phyloP scores from a whole-genome alignment of 1,140 invertebrate species.

The Leptinotarsa defecta region DNA sequence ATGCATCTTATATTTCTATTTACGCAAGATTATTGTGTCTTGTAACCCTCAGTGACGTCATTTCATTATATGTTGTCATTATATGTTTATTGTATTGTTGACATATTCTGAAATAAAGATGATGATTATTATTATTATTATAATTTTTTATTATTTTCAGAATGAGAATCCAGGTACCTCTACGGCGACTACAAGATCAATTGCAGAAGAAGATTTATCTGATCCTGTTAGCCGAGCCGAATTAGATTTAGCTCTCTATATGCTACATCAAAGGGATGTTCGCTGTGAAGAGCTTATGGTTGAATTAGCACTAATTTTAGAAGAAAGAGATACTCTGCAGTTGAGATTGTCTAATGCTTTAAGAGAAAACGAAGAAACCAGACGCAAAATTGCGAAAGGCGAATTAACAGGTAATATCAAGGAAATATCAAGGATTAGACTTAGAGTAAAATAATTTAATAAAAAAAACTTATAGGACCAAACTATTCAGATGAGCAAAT shows the following conservation, averaged over 20 bases:
- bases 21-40: too few relatives aligned
- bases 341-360: conserved; percentile 79
- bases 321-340: conserved; percentile 83
- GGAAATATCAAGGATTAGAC: too few relatives aligned
- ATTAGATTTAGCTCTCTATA: conserved; percentile 80
- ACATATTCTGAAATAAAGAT: too few relatives aligned
- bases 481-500: too few relatives aligned
- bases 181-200: background rate
- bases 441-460: too few relatives aligned
- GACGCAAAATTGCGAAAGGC: conserved; percentile 25
- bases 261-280: conserved; percentile 85
- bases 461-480: too few relatives aligned
- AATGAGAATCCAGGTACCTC: background rate
- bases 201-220: conserved; percentile 38
- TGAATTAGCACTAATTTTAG: conserved; percentile 80
- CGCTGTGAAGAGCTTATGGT: conserved; percentile 86
- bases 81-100: too few relatives aligned
- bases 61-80: too few relatives aligned
- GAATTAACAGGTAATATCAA: too few relatives aligned
- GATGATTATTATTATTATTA: too few relatives aligned
- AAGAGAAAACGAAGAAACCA: conserved; percentile 69
- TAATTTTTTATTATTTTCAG: conserved; percentile 1
- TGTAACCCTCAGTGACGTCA: too few relatives aligned
- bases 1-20: too few relatives aligned
- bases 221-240: conserved; percentile 63